phyloP scores from a whole-genome alignment of 2,113 vertebrate genomes.

The Cyphomyrus discorhynchus region DNA sequence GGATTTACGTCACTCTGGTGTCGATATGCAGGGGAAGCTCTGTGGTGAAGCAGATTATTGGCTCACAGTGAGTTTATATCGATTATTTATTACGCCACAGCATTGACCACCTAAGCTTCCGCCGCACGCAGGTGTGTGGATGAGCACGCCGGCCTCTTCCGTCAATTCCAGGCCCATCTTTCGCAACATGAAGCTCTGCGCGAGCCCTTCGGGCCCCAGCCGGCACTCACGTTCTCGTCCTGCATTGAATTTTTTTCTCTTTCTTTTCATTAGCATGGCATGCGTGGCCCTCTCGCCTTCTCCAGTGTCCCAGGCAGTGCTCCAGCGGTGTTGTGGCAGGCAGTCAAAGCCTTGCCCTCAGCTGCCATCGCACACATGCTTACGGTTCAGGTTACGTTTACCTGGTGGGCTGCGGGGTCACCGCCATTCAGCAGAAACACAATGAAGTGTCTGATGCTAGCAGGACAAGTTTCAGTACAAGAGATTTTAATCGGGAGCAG shows the following conservation, averaged over 20 bases:
- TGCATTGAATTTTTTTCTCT: not conserved
- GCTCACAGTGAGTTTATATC: conserved; percentile 49
- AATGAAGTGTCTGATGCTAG: not conserved
- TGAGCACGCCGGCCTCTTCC: not conserved
- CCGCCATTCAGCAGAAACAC: not conserved
- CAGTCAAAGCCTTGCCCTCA: conserved; percentile 25
- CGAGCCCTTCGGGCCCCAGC: not conserved
- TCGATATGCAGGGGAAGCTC: conserved; percentile 40
- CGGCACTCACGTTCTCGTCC: not conserved
- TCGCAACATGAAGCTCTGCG: not conserved
- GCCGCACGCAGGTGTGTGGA: not conserved
- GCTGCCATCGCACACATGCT: conserved; percentile 13
- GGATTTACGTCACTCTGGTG: not conserved
- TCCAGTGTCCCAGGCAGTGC: not conserved
- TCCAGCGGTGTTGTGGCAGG: not conserved
- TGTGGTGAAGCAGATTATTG: conserved; percentile 40
- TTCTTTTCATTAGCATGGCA: not conserved
- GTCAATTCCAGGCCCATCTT: not conserved
- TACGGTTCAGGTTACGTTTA: not conserved
- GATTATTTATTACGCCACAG: conserved; percentile 53
- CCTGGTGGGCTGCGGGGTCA: not conserved
- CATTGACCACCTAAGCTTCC: not conserved
- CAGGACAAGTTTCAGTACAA: not conserved
- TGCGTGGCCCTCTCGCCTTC: not conserved
- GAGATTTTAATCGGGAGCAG: not conserved